Base-by-base conservation (phyloP, 2,113 vertebrate species). In the Saiga tatarica region DNA sequence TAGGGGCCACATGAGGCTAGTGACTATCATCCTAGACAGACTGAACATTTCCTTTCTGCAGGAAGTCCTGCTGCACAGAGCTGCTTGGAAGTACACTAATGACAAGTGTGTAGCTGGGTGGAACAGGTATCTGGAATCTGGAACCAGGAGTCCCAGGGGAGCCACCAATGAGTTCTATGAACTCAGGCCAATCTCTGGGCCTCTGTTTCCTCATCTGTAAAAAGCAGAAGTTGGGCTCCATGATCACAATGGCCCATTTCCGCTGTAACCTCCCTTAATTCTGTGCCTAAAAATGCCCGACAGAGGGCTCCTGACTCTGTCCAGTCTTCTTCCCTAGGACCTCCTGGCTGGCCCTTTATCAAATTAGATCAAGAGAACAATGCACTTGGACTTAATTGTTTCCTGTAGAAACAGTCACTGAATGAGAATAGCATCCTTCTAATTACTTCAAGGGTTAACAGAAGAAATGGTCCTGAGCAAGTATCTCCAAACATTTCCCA, bases 401-500 rank as follows among this genome's bases (percentile, higher is more conserved):
- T 91, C 36, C 71, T 74, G 25, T 4, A 87, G 59, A 92, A 83
- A 81, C 14, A 85, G 50, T 93, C 67, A 59, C 47, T 45, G 36
- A 39, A n/a, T 62, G 30, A 53, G 81, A 82, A 93, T 1, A 71
- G 7, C 67, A 59, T 60, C 67, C 85, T 82, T 71, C 88, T 95
- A 45, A 92, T 87, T 33, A 97, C 25, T 79, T 62, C 64, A 95
- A 82, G 59, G 30, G 30, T 60, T 84, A 82, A 89, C 21, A 12
- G 57, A 60, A 94, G 50, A 79, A 95, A 55, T 0, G 25, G 76
- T 59, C n/a, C 60, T 21, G 42, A 36, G 71, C 57, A 71, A 60
- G 74, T 33, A 81, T 74, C 81, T 96, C n/a, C 71, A 92, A 64
- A 84, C 45, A 36, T 15, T 79, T 28, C 36, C 96, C 71, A 71